Conservation (phyloP, 1,140 invertebrate genomes). For the Neuroterus valhalla region DNA sequence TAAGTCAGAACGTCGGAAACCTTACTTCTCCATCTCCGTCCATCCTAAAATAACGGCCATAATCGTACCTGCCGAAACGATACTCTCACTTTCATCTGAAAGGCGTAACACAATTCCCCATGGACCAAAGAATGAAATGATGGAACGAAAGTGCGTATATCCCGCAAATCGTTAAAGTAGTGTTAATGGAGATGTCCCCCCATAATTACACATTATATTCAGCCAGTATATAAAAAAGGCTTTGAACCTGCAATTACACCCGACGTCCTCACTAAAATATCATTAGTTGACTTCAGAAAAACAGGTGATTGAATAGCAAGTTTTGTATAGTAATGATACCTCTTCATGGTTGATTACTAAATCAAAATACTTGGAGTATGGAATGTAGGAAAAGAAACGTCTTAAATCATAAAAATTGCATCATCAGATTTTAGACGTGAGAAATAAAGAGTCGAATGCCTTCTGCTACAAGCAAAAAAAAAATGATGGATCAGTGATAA, state of each 20-base stretch:
- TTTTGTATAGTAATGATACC: not conserved
- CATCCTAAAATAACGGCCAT: not conserved
- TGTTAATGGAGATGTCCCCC: not conserved
- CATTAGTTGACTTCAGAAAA: not conserved
- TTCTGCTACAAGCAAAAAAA: not conserved
- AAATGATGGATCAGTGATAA: not conserved
- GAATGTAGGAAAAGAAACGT: slow-evolving; percentile 6
- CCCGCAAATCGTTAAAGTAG: not conserved
- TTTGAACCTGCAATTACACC: not conserved
- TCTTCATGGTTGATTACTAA: not conserved
- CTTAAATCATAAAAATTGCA: slow-evolving; percentile 7
- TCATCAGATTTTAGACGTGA: not conserved
- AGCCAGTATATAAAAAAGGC: not conserved
- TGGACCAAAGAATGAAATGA: not conserved
- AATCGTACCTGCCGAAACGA: not conserved
- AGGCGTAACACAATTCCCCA: not conserved
- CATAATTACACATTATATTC: not conserved
- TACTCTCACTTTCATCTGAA: not conserved
- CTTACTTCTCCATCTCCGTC: no score
- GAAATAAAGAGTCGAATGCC: not conserved
- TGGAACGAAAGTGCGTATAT: not conserved
- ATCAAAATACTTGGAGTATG: not conserved
- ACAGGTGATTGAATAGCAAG: not conserved
- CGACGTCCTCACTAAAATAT: not conserved
- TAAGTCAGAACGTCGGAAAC: not conserved